Conservation (phyloP, 2,888 invertebrate genomes). For the Caenorhabditis sp. region DNA sequence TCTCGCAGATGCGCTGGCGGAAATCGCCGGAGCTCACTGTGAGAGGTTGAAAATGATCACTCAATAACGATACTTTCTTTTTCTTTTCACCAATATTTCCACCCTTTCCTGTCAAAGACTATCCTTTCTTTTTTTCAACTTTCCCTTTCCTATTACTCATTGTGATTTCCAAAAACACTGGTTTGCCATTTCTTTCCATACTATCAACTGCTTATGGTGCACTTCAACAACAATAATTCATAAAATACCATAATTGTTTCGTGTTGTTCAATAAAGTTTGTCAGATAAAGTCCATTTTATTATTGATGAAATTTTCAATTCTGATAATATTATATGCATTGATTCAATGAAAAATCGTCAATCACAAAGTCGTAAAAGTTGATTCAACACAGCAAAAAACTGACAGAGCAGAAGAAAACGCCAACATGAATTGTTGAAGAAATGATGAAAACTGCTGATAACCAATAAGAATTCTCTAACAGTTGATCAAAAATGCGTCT, state of each 20-base stretch:
- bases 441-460: conserved; percentile 36
- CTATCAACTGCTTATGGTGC: not conserved
- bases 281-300: not conserved
- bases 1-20: conserved; percentile 46
- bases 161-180: conserved; percentile 41
- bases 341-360: not conserved
- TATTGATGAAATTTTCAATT: not conserved
- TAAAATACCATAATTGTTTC: not conserved
- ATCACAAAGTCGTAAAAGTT: conserved; percentile 10
- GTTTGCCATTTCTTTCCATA: conserved; percentile 8
- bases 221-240: not conserved
- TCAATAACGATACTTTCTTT: not conserved
- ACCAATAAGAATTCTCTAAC: conserved; percentile 31
- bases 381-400: conserved; percentile 20
- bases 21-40: conserved; percentile 54
- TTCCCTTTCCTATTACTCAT: not conserved
- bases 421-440: no score
- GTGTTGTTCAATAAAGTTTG: not conserved
- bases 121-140: not conserved
- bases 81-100: not conserved
- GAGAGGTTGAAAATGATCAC: conserved; percentile 37
- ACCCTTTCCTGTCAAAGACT: conserved; percentile 32
- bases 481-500: conserved; percentile 18
- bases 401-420: not conserved
- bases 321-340: not conserved